These are phyloP conservation scores for Helicorthomorpha holstii DNA, from an alignment of 1,140 invertebrate species.

Conservation along the genomic window DNA sequence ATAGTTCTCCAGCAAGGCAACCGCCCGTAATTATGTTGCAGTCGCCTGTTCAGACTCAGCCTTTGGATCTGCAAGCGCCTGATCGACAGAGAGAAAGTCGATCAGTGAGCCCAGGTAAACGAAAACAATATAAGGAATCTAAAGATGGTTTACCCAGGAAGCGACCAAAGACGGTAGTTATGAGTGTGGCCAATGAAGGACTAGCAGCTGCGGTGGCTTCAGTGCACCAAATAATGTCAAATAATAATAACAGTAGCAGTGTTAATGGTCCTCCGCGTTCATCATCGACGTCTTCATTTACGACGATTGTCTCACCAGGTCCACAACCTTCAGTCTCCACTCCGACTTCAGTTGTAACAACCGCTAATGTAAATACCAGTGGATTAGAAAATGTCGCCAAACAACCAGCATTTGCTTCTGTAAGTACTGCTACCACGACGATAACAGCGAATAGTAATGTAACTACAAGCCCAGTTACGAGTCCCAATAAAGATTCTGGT, in stretches of 20 bases:
- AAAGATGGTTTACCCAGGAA: constrained; percentile 9
- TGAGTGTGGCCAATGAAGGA: constrained; percentile 1
- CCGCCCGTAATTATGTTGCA: too few species aligned
- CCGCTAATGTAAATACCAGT: too few species aligned
- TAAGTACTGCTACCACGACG: constrained; percentile 11
- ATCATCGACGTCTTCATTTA: too few species aligned
- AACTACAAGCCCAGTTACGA: constrained; percentile 23
- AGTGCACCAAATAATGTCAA: not conserved
- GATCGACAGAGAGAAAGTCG: not conserved
- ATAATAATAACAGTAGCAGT: too few species aligned
- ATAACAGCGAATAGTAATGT: constrained; percentile 13
- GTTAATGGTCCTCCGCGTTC: not conserved
- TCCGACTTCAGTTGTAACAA: constrained; percentile 22
- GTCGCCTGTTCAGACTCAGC: constrained; percentile 42
- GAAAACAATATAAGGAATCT: constrained; percentile 7
- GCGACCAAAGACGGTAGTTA: constrained; percentile 8
- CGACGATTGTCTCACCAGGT: too few species aligned
- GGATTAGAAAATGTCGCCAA: constrained; percentile 42
- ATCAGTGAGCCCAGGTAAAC: not conserved
- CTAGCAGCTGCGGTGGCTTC: not conserved
- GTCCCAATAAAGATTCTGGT: constrained; percentile 12
- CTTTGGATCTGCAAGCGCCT: constrained; percentile 38
- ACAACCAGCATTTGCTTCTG: not conserved
- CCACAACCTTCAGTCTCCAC: too few species aligned
- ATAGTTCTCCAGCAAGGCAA: constrained; percentile 1